Evolutionary conservation across 2,113 vertebrate genomes (phyloP).

Genomic region (Tonatia bakeri): DNA sequence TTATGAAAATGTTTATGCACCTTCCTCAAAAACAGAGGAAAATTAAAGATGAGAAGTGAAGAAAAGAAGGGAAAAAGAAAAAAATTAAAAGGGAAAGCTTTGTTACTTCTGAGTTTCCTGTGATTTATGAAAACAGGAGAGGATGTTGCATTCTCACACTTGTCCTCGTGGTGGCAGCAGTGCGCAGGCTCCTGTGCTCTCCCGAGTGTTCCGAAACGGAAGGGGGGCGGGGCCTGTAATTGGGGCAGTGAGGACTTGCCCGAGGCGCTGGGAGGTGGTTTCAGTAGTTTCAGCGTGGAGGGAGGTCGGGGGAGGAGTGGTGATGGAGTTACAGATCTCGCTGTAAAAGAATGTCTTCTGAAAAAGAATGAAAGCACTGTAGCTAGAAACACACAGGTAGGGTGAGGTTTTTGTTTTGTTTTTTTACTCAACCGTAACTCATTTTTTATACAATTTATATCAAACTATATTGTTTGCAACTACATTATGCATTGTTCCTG

Average conservation of each 20-base stretch:
- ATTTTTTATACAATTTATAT: background rate
- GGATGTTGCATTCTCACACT: background rate
- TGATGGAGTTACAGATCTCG: too few species aligned
- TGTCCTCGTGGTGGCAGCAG: background rate
- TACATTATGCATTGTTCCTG: background rate
- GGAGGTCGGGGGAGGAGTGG: too few species aligned
- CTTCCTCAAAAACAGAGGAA: background rate
- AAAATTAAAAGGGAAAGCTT: background rate
- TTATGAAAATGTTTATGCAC: background rate
- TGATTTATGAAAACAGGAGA: background rate
- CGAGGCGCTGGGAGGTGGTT: accelerated
- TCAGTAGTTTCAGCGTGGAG: background rate
- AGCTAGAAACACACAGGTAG: background rate
- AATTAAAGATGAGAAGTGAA: background rate
- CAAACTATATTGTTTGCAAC: background rate
- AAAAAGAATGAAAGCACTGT: background rate
- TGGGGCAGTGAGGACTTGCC: too few species aligned
- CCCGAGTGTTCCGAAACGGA: too few species aligned
- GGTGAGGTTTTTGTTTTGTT: background rate
- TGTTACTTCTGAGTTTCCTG: background rate
- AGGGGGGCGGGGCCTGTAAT: accelerated
- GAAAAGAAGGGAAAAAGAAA: background rate
- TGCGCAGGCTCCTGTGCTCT: accelerated
- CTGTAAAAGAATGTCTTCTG: background rate
- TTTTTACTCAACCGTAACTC: background rate